These are phyloP conservation scores for Nanorana parkeri DNA, from an alignment of 2,113 vertebrate genomes.

Conservation along the genomic window DNA sequence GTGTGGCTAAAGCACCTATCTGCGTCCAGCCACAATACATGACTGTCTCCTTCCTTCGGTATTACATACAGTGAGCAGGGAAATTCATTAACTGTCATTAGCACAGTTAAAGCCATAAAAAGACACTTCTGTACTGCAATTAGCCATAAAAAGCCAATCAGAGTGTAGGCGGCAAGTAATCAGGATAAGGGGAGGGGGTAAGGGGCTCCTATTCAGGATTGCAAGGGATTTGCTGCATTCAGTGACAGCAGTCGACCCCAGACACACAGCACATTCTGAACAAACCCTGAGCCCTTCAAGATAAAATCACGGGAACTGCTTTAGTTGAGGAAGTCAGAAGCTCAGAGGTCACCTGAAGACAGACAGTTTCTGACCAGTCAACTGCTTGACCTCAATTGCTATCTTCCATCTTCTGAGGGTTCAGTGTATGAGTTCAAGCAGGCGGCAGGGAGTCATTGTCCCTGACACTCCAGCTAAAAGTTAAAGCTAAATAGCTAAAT, in stretches of 20 bases:
- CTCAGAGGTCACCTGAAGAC: too few relatives aligned
- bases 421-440: too few relatives aligned
- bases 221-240: constrained; percentile 22
- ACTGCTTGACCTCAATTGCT: too few relatives aligned
- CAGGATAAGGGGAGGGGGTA: constrained; percentile 30
- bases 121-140: constrained; percentile 48
- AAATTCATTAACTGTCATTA: constrained; percentile 41
- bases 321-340: too few relatives aligned
- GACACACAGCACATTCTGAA: not conserved
- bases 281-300: too few relatives aligned
- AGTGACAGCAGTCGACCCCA: constrained; percentile 1
- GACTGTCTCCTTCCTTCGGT: constrained; percentile 6
- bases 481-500: too few relatives aligned
- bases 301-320: too few relatives aligned
- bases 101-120: constrained; percentile 51
- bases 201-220: constrained; percentile 1
- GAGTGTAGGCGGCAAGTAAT: constrained; percentile 38
- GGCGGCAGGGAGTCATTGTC: too few relatives aligned
- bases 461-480: too few relatives aligned
- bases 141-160: constrained; percentile 55
- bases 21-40: not conserved
- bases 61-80: constrained; percentile 5
- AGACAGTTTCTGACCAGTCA: too few relatives aligned
- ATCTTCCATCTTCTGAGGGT: too few relatives aligned
- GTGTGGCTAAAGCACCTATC: not conserved